Base-by-base conservation (phyloP, 2,888 invertebrate species). In the Cinara cedri region DNA sequence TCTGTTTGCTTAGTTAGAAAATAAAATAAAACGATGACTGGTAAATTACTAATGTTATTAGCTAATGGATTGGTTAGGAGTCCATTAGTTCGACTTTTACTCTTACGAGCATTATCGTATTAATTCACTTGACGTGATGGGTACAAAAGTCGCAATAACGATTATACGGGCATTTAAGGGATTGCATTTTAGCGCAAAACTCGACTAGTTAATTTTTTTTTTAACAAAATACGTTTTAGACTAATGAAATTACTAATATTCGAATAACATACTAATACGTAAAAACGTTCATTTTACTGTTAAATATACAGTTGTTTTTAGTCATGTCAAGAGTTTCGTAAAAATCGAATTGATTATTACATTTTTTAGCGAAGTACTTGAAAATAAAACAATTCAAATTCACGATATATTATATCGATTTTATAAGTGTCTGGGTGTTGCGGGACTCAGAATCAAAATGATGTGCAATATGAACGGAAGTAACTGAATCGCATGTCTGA, bases 21-120 rank as follows among this genome's bases (percentile, higher is more conserved):
- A 65, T 42, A 8, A n/a, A 54, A 54, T 65, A 54, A 51, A 75
- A 75, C 44, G 54, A 75, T 75, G 74, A 75, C 74, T 75, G 51
- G 74, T 63, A 75, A 75, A 75, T 75, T 24, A 44, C 74, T 51
- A 65, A 75, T 65, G 74, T 75, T 75, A 75, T 75, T 75, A 75
- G 74, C 74, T 65, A 75, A 75, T 75, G 74, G 74, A 75, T 65
- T 75, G 74, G 63, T 54, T 54, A 54, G 63, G 42, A 74, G 63
- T 74, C 74, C 74, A 63, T 74, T 74, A 74, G 65, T 63, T 63
- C 21, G 65, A 65, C 74, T 75, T 75, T 54, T 65, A 74, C 55
- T 21, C 19, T 26, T 49, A 24, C 21, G 24, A 11, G 14, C 21
- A 51, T 24, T 54, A 49, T 34, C 34, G 34, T 34, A 34, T 49